These are phyloP conservation scores for Macrotus californicus DNA, from an alignment of 2,113 vertebrate species.

Conservation along the genomic window DNA sequence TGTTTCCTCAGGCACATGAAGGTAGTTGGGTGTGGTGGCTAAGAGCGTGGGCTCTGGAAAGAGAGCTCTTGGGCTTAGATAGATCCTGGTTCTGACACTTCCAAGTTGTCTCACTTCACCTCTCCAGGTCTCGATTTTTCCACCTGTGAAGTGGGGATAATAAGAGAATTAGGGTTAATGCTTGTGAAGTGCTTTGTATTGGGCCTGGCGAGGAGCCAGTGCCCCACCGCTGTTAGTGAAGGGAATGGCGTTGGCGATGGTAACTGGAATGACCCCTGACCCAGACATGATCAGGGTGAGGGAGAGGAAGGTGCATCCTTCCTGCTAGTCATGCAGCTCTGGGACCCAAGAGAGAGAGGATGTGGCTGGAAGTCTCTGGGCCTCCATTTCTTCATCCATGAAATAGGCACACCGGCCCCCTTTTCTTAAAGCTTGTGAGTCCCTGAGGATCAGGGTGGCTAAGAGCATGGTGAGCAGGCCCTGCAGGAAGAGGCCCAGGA, in stretches of 20 bases:
- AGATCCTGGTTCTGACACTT: neutral
- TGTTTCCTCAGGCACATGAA: neutral
- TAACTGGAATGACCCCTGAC: neutral
- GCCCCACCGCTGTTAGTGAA: no score
- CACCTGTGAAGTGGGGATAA: neutral
- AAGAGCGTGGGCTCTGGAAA: neutral
- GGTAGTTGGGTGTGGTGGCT: neutral
- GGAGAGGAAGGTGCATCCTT: neutral
- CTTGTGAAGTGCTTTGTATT: neutral
- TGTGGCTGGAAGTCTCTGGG: neutral
- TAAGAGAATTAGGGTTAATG: neutral
- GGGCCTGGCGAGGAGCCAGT: neutral
- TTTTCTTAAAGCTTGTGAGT: neutral
- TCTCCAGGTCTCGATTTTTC: neutral
- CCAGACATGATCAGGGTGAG: neutral
- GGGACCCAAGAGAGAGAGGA: neutral
- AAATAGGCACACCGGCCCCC: neutral
- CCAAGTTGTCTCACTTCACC: neutral
- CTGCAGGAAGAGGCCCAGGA: neutral
- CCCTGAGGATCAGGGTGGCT: neutral
- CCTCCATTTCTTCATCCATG: constrained; percentile 8
- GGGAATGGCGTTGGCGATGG: neutral
- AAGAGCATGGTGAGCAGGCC: neutral
- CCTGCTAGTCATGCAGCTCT: neutral
- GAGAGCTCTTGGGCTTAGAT: neutral